Evolutionary conservation across 2,797 vertebrate genomes (phyloP).

Genomic region (Diceros bicornis): DNA sequence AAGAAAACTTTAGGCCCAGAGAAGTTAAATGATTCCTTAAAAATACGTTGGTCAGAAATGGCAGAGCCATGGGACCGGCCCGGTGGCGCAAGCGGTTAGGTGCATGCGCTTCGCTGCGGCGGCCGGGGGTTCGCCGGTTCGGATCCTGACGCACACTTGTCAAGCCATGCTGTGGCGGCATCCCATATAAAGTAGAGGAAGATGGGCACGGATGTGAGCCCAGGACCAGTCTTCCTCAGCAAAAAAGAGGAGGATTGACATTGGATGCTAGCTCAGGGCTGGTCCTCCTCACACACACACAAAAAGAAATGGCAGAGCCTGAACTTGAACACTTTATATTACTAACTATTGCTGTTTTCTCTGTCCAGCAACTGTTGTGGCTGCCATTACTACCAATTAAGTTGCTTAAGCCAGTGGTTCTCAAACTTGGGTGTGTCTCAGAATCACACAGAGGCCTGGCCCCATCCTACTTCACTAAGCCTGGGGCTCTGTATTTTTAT

Average conservation of each 20-base stretch:
- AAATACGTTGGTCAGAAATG: neutral
- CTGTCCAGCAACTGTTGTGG: neutral
- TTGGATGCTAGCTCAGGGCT: no score
- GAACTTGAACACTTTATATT: neutral
- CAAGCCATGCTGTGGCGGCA: no score
- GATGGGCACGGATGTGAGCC: no score
- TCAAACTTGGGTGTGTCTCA: neutral
- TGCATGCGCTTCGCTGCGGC: no score
- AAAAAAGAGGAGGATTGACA: no score
- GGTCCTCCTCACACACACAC: no score
- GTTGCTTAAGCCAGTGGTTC: neutral
- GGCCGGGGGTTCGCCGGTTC: no score
- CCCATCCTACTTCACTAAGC: neutral
- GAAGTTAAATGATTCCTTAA: neutral
- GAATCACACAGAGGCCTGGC: neutral
- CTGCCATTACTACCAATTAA: neutral
- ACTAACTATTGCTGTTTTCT: neutral
- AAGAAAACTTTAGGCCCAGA: neutral
- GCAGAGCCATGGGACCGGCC: neutral
- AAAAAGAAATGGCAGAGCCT: neutral
- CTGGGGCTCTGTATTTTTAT: neutral
- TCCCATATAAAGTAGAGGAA: no score
- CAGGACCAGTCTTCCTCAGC: no score
- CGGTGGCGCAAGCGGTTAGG: no score
- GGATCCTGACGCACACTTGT: no score